Evolutionary conservation across 2,113 vertebrate species (phyloP).

Genomic region (Amia ocellicauda): DNA sequence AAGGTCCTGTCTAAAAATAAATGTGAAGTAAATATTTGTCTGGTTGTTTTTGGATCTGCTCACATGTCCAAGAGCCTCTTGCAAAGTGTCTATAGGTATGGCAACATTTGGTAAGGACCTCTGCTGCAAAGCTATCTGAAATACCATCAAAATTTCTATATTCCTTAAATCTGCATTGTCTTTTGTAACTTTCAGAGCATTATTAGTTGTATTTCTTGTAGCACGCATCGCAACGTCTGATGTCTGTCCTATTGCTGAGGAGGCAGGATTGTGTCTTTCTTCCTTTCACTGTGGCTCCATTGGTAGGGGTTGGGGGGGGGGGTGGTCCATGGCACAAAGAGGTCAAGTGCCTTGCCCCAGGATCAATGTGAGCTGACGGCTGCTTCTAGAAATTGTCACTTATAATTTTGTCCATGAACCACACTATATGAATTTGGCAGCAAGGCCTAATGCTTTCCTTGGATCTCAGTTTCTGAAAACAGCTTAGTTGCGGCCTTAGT

Average conservation of each 20-base stretch:
- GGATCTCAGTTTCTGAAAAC: slow-evolving; percentile 39
- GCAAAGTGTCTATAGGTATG: too few species aligned
- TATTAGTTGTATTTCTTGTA: too few species aligned
- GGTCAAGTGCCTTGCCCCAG: slow-evolving; percentile 25
- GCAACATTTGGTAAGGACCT: too few species aligned
- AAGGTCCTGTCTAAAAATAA: background rate
- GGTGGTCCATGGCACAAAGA: background rate
- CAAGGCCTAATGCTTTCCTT: slow-evolving; percentile 32
- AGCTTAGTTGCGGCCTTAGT: slow-evolving; percentile 25
- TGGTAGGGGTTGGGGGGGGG: background rate
- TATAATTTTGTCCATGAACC: slow-evolving; percentile 18
- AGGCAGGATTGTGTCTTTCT: background rate
- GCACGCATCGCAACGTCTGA: too few species aligned
- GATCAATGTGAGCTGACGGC: background rate
- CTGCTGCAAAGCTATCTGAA: too few species aligned
- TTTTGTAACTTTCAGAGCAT: too few species aligned
- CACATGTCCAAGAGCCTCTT: too few species aligned
- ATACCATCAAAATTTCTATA: too few species aligned
- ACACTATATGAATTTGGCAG: slow-evolving; percentile 1
- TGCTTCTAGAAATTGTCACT: slow-evolving; percentile 1
- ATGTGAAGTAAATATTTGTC: background rate
- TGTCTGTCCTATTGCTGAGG: background rate
- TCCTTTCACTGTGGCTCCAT: background rate
- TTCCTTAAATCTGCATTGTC: too few species aligned
- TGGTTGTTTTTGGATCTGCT: too few species aligned